Evolutionary conservation across 2,797 vertebrate genomes (phyloP).

Genomic region (Poeciliopsis turneri): DNA sequence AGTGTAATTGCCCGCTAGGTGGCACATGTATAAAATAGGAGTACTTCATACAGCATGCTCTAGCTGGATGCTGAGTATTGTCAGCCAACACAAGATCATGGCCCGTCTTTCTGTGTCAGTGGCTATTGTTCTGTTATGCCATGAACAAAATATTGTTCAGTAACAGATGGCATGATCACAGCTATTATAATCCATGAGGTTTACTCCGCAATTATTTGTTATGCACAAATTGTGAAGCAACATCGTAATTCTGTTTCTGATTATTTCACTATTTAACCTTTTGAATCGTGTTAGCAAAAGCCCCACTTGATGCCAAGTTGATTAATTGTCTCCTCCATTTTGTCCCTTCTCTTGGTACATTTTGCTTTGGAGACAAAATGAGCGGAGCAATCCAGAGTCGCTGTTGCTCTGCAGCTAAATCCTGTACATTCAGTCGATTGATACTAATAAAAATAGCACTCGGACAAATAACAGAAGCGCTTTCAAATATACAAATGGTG

Average conservation of each 20-base stretch:
- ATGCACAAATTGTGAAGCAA: not conserved
- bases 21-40: slow-evolving; percentile 26
- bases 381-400: not conserved
- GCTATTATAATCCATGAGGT: not conserved
- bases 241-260: not conserved
- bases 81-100: slow-evolving; percentile 5
- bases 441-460: not conserved
- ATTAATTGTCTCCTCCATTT: not conserved
- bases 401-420: slow-evolving; percentile 1
- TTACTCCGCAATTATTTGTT: not conserved
- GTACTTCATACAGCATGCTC: slow-evolving; percentile 13
- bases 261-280: slow-evolving; percentile 2
- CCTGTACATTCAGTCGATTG: not conserved
- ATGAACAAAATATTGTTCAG: not conserved
- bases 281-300: not conserved
- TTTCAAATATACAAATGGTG: not conserved
- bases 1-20: slow-evolving; percentile 24
- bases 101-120: slow-evolving; percentile 15
- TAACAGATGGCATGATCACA: not conserved
- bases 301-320: not conserved
- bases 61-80: not conserved
- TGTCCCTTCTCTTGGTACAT: not conserved
- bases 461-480: not conserved
- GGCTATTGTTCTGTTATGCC: slow-evolving; percentile 6
- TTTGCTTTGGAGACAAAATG: slow-evolving; percentile 6